phyloP scores from a whole-genome alignment of 2,888 invertebrate species.

The Malthinus seriepunctatus region DNA sequence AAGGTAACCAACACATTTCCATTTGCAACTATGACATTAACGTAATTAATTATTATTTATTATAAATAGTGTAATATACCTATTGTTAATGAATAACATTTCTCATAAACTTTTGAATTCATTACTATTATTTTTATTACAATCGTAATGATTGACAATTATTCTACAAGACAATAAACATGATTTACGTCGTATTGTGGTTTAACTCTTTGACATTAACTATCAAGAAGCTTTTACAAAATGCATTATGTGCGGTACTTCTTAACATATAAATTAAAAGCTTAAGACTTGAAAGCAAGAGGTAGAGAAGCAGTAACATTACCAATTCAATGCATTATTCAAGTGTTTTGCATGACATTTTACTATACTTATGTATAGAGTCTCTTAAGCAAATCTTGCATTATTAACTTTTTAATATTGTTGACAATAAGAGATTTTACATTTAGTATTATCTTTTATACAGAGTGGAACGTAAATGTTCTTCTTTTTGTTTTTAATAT shows the following conservation, averaged over 20 bases:
- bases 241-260: constrained; percentile 33
- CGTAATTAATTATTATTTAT: too few relatives aligned
- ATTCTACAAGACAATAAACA: constrained; percentile 27
- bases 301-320: constrained; percentile 24
- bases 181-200: constrained; percentile 33
- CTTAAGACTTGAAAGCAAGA: neutral
- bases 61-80: too few relatives aligned
- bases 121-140: constrained; percentile 14
- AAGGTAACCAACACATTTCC: too few relatives aligned
- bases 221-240: constrained; percentile 31
- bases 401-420: too few relatives aligned
- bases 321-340: constrained; percentile 31
- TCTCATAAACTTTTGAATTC: neutral
- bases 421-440: too few relatives aligned
- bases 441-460: too few relatives aligned
- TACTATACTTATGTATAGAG: constrained; percentile 18
- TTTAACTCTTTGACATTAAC: constrained; percentile 27
- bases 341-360: constrained; percentile 21
- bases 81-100: neutral
- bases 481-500: too few relatives aligned
- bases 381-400: too few relatives aligned
- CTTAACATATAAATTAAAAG: constrained; percentile 37
- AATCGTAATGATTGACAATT: constrained; percentile 21
- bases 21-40: too few relatives aligned
- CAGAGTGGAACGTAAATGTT: too few relatives aligned